Conservation (phyloP, 2,797 vertebrate genomes). For the Labeo calbasu region DNA sequence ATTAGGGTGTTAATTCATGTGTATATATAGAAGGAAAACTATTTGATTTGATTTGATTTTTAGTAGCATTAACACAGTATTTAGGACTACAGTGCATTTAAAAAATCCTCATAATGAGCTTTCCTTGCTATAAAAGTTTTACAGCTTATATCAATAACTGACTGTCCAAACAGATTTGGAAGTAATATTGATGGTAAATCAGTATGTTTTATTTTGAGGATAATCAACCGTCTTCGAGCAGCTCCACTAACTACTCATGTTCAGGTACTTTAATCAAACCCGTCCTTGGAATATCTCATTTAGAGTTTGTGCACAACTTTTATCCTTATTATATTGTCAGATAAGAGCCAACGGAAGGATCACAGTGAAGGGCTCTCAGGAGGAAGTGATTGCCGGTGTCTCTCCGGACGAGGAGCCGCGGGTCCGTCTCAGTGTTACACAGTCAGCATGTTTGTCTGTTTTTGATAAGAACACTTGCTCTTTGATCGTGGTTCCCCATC, state of each 20-base stretch:
- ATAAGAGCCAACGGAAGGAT: background rate
- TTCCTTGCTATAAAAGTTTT: background rate
- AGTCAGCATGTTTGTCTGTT: background rate
- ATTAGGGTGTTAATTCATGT: no score
- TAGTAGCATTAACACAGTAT: background rate
- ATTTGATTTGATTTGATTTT: no score
- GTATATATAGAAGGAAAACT: no score
- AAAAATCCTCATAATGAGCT: background rate
- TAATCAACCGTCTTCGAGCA: background rate
- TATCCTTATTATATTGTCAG: background rate
- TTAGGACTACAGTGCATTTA: background rate
- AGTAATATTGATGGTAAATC: background rate
- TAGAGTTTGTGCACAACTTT: background rate
- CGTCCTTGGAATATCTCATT: background rate
- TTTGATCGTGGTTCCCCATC: background rate
- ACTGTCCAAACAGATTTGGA: background rate
- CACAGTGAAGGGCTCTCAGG: background rate
- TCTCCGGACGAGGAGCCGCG: background rate
- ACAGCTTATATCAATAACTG: background rate
- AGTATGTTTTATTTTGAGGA: background rate
- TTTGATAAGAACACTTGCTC: background rate
- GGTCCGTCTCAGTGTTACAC: background rate
- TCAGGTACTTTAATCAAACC: background rate
- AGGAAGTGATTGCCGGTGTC: background rate
- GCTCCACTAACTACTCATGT: background rate